Base-by-base conservation (phyloP, 2,797 vertebrate species). In the Acrocephalus scirpaceus region DNA sequence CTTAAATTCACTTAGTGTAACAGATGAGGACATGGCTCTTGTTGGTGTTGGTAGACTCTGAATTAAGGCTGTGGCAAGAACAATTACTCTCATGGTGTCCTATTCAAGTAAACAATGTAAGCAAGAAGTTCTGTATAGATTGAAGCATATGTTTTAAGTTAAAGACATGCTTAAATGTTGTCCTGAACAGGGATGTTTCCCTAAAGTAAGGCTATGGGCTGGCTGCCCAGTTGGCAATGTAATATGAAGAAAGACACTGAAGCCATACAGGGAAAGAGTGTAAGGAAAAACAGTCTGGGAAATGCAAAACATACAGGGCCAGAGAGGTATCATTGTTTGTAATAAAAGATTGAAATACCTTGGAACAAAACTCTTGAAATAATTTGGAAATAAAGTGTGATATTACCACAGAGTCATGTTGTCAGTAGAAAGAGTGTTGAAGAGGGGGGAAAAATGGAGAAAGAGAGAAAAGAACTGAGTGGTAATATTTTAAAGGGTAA, bases 401-500 rank as follows among this genome's bases (percentile, higher is more conserved):
- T 94, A 96, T 97, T 86, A 93, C 97, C 86, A 80, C 36, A 79
- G 91, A 97, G 96, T 95, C 73, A 47, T 95, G 95, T 76, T 91
- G 86, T 88, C 93, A 75, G 58, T 76, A 96, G 72, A 53, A 91
- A 81, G 78, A 96, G 42, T 57, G 36, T 74, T 91, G 42, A 76
- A 51, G 71, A 13, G 10, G 18, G 42, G 30, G 7, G 1, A 30
- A 4, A 18, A 56, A 26, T 13, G 7, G 22, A 67, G 25, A 87
- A 42, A 85, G 38, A 64, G 32, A 72, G 60, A 93, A 95, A 97
- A 96, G 90, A 97, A 97, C 58, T 1, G 27, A 90, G 70, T 96
- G 94, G 81, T 94, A 97, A 97, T 98, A 98, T 97, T 97, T 98
- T 97, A 98, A 98, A 98, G 96, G 97, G 97, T 98, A 98, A 98